phyloP scores from a whole-genome alignment of 2,888 invertebrate genomes.

The Priocnemis perturbator region DNA sequence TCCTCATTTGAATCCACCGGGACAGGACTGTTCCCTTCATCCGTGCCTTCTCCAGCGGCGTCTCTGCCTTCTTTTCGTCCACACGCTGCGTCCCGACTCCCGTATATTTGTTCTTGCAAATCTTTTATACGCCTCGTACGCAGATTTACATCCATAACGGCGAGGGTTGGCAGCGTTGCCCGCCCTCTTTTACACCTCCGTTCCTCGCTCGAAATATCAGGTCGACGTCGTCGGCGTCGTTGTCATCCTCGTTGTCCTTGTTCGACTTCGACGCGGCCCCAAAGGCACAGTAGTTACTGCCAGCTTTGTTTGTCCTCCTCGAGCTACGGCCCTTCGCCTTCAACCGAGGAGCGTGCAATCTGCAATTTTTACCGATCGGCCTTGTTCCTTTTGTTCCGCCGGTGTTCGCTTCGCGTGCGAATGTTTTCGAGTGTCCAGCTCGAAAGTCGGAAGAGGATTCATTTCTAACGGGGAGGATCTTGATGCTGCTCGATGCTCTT shows the following conservation, averaged over 20 bases:
- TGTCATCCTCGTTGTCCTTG: too few relatives aligned
- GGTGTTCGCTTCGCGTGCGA: background rate
- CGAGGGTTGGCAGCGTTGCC: constrained; percentile 45
- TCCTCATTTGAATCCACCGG: constrained; percentile 70
- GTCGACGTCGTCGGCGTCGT: too few relatives aligned
- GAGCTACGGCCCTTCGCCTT: constrained; percentile 7
- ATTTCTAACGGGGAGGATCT: too few relatives aligned
- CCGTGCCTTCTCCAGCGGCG: too few relatives aligned
- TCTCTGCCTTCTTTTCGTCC: constrained; percentile 10
- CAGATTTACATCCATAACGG: constrained; percentile 69
- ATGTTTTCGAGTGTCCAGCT: too few relatives aligned
- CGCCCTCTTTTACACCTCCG: constrained; percentile 26
- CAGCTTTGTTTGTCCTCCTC: constrained; percentile 18
- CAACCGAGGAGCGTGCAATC: background rate
- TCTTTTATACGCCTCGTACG: constrained; percentile 68
- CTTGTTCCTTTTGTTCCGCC: background rate
- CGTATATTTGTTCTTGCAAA: constrained; percentile 70
- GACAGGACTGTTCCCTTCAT: constrained; percentile 32
- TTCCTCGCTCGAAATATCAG: constrained; percentile 16
- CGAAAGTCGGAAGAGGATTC: too few relatives aligned
- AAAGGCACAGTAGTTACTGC: constrained; percentile 21
- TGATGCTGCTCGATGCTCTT: too few relatives aligned
- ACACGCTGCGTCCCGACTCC: constrained; percentile 31
- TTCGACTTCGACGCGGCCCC: constrained; percentile 28
- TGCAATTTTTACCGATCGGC: constrained; percentile 17